Conservation (phyloP, 2,888 invertebrate species). For the Caradrina kadenii region DNA sequence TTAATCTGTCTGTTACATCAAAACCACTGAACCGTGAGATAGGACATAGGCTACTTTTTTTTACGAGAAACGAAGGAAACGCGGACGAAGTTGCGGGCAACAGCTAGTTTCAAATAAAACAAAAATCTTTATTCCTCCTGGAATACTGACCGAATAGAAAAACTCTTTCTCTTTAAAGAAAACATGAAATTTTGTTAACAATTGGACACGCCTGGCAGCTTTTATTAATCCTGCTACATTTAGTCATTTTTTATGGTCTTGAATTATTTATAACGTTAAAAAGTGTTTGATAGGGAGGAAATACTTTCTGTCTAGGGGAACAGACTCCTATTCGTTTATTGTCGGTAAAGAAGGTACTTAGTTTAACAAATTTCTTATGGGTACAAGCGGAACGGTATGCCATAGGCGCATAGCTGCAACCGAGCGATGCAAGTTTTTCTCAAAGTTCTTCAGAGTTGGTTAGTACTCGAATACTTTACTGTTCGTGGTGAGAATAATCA, state of each 20-base stretch:
- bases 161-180: conserved; percentile 13
- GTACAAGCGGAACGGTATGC: conserved; percentile 34
- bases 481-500: conserved; percentile 10
- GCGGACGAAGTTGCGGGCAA: too few relatives aligned
- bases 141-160: not conserved
- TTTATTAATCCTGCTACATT: not conserved
- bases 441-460: not conserved
- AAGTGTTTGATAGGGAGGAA: conserved; percentile 11
- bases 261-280: conserved; percentile 23
- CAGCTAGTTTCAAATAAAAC: too few relatives aligned
- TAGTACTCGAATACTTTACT: conserved; percentile 17
- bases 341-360: not conserved
- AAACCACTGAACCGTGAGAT: too few relatives aligned
- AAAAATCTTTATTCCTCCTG: too few relatives aligned
- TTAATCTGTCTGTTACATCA: too few relatives aligned
- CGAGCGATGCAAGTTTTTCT: conserved; percentile 32
- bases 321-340: not conserved
- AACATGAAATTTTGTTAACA: conserved; percentile 12
- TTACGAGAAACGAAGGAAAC: too few relatives aligned
- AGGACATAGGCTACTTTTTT: too few relatives aligned
- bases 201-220: not conserved
- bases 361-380: conserved; percentile 16
- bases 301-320: not conserved
- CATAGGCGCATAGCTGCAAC: conserved; percentile 12
- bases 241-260: conserved; percentile 1